Percentiles rank a stretch among this genome's conserved stretches.
These are phyloP conservation scores for Pseudochromis fuscus DNA, from an alignment of 2,797 vertebrate species.

Conservation along the genomic window DNA sequence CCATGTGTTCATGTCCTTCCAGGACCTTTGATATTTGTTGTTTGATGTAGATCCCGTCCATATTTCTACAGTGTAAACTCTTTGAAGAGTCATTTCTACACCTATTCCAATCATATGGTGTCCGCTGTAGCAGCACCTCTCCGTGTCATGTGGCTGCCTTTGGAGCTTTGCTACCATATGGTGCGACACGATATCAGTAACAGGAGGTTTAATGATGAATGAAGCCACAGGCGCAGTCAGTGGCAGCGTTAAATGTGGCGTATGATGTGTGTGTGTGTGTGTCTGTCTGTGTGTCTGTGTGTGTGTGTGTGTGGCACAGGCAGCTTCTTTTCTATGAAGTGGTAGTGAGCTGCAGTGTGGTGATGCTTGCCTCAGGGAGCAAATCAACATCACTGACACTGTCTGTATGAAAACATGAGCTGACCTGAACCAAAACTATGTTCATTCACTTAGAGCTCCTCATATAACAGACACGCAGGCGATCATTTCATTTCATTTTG, in stretches of 20 bases:
- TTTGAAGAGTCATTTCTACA: too few relatives aligned
- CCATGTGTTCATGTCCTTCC: conserved; percentile 33
- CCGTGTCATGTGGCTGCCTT: background rate
- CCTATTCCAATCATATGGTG: too few relatives aligned
- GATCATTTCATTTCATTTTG: too few relatives aligned
- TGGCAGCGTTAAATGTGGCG: conserved; percentile 61
- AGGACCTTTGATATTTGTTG: conserved; percentile 37
- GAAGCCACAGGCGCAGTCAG: conserved; percentile 39
- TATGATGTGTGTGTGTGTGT: conserved; percentile 41
- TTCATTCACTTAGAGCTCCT: too few relatives aligned
- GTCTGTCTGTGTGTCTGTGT: conserved; percentile 15
- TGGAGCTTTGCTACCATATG: conserved; percentile 20
- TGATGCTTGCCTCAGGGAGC: conserved; percentile 37
- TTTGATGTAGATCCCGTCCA: background rate
- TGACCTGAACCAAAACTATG: too few relatives aligned
- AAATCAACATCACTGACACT: conserved; percentile 46
- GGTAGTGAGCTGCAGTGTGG: conserved; percentile 41
- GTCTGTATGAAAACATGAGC: conserved; percentile 51
- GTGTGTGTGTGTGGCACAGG: conserved; percentile 1
- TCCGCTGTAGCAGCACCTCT: background rate
- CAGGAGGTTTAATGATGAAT: conserved; percentile 61
- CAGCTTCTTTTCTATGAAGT: conserved; percentile 17
- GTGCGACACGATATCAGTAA: conserved; percentile 50
- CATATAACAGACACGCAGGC: too few relatives aligned
- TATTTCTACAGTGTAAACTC: background rate